Evolutionary conservation across 2,797 vertebrate species (phyloP), one percentile per base, ranked within the genome.

Genomic region (Crocidura indochinensis): DNA sequence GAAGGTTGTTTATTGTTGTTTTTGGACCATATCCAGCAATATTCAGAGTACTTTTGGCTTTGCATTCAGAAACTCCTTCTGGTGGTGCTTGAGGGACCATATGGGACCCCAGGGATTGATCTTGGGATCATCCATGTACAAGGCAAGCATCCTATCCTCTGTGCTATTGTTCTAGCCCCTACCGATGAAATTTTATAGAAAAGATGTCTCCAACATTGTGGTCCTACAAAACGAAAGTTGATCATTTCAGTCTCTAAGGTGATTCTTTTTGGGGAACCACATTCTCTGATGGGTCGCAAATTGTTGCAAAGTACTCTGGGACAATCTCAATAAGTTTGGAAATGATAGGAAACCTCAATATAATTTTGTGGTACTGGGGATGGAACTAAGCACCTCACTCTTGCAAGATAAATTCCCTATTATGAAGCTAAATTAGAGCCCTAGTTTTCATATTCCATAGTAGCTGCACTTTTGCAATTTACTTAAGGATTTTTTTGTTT

Each of bases 331-430:
- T 81, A 31, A 68, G 49, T 69, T 64, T 83, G 56, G 75, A 62
- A 84, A 72, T 56, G 38, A 38, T 20, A 72, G 10, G 8, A 77
- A 2, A 24, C 44, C 12, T 0, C 0, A 9, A 62, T 67, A 78
- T 60, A 89, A 79, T 74, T 88, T 85, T 10, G 38, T 38, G 38
- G 38, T 38, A 5, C 38, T 38, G 38, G 38, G 38, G 38, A 38
- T 38, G 38, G 38, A 38, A 38, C 38, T 38, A 38, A 38, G 5
- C n/a, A 49, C 7, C 0, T 60, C 10, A 51, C 20, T 95, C 77
- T 69, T 20, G 77, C 10, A 75, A 72, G 31, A 44, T 73, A 81
- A 17, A 38, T 87, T 81, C 86, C 68, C 69, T 86, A 67, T 3
- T 31, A 6, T 49, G 81, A 14, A 74, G 46, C 26, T 38, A 38